Percentiles rank a stretch among this genome's conserved stretches.
These are phyloP conservation scores for Synanthedon andrenaeformis DNA, from an alignment of 2,888 invertebrate species.

Conservation along the genomic window DNA sequence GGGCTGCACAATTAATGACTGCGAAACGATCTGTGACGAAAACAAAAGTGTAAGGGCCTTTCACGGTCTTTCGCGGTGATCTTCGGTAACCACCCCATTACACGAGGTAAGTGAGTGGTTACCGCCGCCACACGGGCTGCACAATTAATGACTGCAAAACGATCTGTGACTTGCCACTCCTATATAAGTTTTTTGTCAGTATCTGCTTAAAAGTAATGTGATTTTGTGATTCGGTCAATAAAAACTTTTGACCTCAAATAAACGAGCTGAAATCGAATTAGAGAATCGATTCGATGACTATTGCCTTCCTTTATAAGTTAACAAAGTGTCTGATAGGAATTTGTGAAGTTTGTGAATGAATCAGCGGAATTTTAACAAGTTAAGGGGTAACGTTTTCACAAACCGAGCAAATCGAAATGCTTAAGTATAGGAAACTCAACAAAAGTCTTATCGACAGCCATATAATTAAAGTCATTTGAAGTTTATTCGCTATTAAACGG, in stretches of 20 bases:
- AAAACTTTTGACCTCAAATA: neutral
- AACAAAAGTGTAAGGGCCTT: too few relatives aligned
- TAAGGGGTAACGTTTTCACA: neutral
- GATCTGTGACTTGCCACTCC: too few relatives aligned
- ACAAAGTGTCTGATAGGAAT: neutral
- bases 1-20: too few relatives aligned
- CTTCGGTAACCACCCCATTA: too few relatives aligned
- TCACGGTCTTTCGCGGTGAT: too few relatives aligned
- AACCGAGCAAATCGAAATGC: neutral
- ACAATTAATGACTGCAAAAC: too few relatives aligned
- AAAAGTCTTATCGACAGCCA: neutral
- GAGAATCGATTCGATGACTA: neutral
- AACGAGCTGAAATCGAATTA: neutral
- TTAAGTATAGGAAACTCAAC: neutral
- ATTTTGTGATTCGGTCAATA: neutral
- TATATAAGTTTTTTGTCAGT: too few relatives aligned
- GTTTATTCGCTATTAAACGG: neutral
- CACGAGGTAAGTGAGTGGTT: too few relatives aligned
- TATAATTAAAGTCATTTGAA: neutral
- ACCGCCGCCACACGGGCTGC: too few relatives aligned
- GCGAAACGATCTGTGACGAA: too few relatives aligned
- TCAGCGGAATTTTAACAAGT: neutral
- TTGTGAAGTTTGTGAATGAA: neutral
- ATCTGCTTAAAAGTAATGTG: too few relatives aligned
- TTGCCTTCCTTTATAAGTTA: neutral